phyloP scores from a whole-genome alignment of 2,888 invertebrate species.

The Agrochola lychnidis region DNA sequence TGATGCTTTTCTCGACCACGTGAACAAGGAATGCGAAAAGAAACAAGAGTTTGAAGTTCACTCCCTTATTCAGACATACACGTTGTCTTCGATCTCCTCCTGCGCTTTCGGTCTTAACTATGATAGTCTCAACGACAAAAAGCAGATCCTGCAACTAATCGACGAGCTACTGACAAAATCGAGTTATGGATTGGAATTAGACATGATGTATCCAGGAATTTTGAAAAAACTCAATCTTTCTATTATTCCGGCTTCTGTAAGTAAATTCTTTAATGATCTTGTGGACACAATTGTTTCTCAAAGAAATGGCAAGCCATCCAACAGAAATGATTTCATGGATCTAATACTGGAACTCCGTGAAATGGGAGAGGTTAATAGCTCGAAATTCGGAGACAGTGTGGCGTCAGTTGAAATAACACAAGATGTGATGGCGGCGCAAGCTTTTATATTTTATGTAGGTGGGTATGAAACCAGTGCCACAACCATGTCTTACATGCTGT shows the following conservation, averaged over 20 bases:
- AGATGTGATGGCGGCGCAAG: constrained; percentile 79
- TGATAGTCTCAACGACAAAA: constrained; percentile 61
- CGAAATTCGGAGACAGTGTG: constrained; percentile 59
- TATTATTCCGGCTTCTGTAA: constrained; percentile 65
- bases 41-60: constrained; percentile 68
- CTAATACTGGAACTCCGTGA: constrained; percentile 73
- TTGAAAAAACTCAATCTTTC: constrained; percentile 69
- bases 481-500: constrained; percentile 75
- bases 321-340: constrained; percentile 78
- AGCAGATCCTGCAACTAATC: constrained; percentile 48
- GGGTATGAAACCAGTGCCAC: constrained; percentile 86
- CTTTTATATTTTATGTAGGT: constrained; percentile 83
- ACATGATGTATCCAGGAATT: constrained; percentile 76
- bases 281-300: constrained; percentile 68
- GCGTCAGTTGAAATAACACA: constrained; percentile 72
- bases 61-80: constrained; percentile 70
- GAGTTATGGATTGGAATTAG: constrained; percentile 64
- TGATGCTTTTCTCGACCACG: constrained; percentile 68
- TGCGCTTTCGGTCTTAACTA: constrained; percentile 75
- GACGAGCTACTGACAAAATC: constrained; percentile 43
- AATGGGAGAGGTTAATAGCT: constrained; percentile 64
- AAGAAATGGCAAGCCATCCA: constrained; percentile 70
- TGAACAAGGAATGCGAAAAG: constrained; percentile 51
- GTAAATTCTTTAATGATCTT: constrained; percentile 69
- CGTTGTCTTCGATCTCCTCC: constrained; percentile 71